These are phyloP conservation scores for Talpa occidentalis DNA, from an alignment of 2,113 vertebrate species.

Conservation along the genomic window DNA sequence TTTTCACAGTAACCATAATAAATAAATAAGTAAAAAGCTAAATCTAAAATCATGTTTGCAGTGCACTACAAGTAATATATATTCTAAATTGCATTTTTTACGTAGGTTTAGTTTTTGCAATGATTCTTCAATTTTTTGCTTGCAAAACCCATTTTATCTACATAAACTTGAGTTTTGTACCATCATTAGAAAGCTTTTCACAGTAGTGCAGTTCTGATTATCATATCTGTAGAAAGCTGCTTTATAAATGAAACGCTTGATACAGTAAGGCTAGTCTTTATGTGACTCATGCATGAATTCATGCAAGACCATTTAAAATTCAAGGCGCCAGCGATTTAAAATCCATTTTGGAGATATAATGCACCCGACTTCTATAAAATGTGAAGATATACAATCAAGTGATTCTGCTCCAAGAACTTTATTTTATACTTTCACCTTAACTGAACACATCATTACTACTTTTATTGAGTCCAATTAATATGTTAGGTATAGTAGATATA, in stretches of 20 bases:
- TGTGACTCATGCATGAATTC: slow-evolving; percentile 70
- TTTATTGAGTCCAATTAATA: background rate
- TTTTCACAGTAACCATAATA: too few relatives aligned
- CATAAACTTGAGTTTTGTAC: background rate
- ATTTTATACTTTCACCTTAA: background rate
- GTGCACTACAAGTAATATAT: background rate
- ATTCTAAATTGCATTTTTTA: background rate
- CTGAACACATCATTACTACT: background rate
- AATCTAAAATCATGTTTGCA: background rate
- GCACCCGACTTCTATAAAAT: background rate
- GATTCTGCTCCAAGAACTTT: background rate
- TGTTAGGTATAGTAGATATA: background rate
- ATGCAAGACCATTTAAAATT: slow-evolving; percentile 57
- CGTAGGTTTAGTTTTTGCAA: background rate
- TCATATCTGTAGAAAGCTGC: background rate
- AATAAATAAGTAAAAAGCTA: background rate
- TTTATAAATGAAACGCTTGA: slow-evolving; percentile 56
- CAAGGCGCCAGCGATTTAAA: background rate
- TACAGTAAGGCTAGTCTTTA: slow-evolving; percentile 29
- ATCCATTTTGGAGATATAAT: background rate
- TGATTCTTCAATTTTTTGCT: slow-evolving; percentile 17
- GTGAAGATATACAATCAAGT: slow-evolving; percentile 13
- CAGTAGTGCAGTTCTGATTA: background rate
- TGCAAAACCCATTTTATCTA: background rate
- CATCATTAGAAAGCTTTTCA: background rate